A percentile compares a stretch with the other conserved stretches of the same genome.
phyloP scores from a whole-genome alignment of 2,113 vertebrate species.

The Antechinus stuartii region DNA sequence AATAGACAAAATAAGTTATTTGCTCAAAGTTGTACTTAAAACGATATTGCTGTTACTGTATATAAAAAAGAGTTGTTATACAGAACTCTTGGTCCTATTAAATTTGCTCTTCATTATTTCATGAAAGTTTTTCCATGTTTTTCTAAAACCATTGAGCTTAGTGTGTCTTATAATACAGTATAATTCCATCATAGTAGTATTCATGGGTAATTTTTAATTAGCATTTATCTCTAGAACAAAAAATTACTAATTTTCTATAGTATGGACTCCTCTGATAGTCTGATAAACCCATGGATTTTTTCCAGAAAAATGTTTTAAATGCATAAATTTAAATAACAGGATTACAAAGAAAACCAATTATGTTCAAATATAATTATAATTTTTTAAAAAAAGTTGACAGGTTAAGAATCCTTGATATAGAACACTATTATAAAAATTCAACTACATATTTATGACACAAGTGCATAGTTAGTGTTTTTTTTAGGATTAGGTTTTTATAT shows the following conservation, averaged over 20 bases:
- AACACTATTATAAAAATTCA: background rate
- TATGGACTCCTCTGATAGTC: background rate
- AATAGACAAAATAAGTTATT: too few species aligned
- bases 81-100: too few species aligned
- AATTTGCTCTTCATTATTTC: too few species aligned
- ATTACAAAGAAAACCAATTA: background rate
- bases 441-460: background rate
- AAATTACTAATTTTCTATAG: background rate
- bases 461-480: background rate
- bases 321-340: background rate
- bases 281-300: background rate
- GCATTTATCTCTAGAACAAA: background rate
- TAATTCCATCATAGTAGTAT: background rate
- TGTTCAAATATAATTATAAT: background rate
- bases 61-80: too few species aligned
- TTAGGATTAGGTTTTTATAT: background rate
- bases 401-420: background rate
- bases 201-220: background rate
- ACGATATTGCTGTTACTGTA: too few species aligned
- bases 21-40: too few species aligned
- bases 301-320: background rate
- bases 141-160: background rate
- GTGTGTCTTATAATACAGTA: background rate
- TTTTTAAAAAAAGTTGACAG: background rate
- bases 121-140: too few species aligned